A percentile compares a stretch with the other conserved stretches of the same genome.
These are phyloP conservation scores for Notechis scutatus DNA, from an alignment of 2,113 vertebrate genomes.

Conservation along the genomic window DNA sequence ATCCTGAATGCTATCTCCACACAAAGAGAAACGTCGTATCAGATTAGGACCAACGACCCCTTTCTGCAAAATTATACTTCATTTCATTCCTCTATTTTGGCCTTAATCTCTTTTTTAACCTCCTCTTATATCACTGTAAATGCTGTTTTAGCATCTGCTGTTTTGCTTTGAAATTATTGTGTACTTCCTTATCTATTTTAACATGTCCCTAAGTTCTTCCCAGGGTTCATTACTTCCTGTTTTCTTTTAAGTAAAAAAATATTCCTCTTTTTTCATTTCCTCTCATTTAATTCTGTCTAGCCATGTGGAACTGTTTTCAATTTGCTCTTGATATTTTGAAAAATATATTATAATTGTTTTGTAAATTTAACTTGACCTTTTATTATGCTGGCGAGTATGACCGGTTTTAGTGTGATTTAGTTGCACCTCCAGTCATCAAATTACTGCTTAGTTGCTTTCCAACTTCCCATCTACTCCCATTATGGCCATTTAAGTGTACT, in stretches of 20 bases:
- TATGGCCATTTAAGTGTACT: background rate
- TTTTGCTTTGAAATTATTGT: slow-evolving; percentile 53
- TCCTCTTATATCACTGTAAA: slow-evolving; percentile 7
- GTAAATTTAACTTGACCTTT: slow-evolving; percentile 17
- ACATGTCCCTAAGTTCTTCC: slow-evolving; percentile 60
- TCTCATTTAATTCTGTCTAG: slow-evolving; percentile 32
- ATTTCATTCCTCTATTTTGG: slow-evolving; percentile 29
- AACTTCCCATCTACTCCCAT: background rate
- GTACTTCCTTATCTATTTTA: slow-evolving; percentile 56
- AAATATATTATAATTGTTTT: slow-evolving; percentile 33
- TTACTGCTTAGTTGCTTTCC: slow-evolving; percentile 15
- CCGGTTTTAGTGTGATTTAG: slow-evolving; percentile 32
- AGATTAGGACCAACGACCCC: background rate
- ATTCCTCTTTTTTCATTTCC: slow-evolving; percentile 32
- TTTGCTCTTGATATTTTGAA: slow-evolving; percentile 41
- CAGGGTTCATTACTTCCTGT: slow-evolving; percentile 61
- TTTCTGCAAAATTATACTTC: slow-evolving; percentile 28
- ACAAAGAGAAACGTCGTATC: no score
- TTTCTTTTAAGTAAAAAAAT: slow-evolving; percentile 61
- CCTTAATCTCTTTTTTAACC: background rate
- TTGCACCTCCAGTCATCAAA: slow-evolving; percentile 28
- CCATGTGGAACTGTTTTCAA: slow-evolving; percentile 29
- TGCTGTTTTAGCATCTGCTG: slow-evolving; percentile 46
- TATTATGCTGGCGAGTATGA: slow-evolving; percentile 24
- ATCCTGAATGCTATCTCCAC: no score